A percentile compares a stretch with the other conserved stretches of the same genome.
phyloP scores from a whole-genome alignment of 2,113 vertebrate species.

The Leucopternis melanops region DNA sequence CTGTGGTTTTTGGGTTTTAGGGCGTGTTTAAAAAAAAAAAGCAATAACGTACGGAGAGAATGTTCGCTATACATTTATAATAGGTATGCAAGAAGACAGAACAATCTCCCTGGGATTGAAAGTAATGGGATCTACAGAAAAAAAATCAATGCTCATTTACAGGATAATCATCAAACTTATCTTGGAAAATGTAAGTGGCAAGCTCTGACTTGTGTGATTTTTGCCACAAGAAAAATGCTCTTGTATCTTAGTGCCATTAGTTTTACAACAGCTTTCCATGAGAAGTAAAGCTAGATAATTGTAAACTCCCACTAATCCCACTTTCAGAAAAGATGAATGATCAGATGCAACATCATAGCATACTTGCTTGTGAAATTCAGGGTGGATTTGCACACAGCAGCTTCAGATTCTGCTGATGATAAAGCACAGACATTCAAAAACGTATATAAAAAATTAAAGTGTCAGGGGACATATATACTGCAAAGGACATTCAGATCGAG shows the following conservation, averaged over 20 bases:
- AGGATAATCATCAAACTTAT: constrained; percentile 66
- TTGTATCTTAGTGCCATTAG: constrained; percentile 18
- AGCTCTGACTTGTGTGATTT: constrained; percentile 50
- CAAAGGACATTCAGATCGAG: background rate
- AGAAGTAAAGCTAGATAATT: constrained; percentile 43
- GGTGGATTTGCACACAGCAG: constrained; percentile 13
- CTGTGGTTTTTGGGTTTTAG: background rate
- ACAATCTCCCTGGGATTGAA: constrained; percentile 46
- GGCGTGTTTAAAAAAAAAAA: background rate
- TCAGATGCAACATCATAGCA: background rate
- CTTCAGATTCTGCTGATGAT: constrained; percentile 14
- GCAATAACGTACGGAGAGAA: background rate
- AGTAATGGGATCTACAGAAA: constrained; percentile 57
- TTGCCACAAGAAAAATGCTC: constrained; percentile 57
- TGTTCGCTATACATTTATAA: constrained; percentile 46
- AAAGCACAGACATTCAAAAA: background rate
- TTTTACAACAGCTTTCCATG: constrained; percentile 15
- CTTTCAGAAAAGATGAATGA: constrained; percentile 8
- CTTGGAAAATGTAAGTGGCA: constrained; percentile 55
- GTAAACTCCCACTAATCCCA: constrained; percentile 23
- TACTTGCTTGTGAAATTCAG: constrained; percentile 8
- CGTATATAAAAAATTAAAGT: background rate
- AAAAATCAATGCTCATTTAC: constrained; percentile 66
- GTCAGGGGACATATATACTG: background rate
- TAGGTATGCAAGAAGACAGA: constrained; percentile 40